Conservation (phyloP, 2,113 vertebrate genomes). For the Otocyon megalotis region DNA sequence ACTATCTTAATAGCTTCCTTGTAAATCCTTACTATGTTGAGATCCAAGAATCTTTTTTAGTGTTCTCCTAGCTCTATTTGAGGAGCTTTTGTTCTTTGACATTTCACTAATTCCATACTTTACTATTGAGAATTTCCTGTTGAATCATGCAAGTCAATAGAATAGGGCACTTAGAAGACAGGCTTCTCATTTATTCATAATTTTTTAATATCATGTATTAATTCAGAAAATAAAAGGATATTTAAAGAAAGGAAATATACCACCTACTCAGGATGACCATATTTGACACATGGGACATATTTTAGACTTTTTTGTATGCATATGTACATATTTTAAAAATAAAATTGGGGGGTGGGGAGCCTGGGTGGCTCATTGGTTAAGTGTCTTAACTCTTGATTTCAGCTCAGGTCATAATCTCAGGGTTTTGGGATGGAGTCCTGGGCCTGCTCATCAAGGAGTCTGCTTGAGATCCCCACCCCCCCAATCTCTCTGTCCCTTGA, state of each 20-base stretch:
- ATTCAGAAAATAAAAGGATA: conserved; percentile 28
- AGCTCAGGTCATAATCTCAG: neutral
- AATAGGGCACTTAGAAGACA: conserved; percentile 31
- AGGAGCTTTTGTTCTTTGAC: conserved; percentile 50
- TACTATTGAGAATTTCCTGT: conserved; percentile 44
- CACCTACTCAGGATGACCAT: neutral
- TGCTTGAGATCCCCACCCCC: neutral
- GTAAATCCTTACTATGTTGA: neutral
- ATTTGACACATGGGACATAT: conserved; percentile 13
- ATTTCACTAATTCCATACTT: conserved; percentile 41
- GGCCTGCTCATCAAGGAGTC: neutral
- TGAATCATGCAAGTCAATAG: conserved; percentile 46
- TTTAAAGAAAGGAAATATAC: conserved; percentile 24
- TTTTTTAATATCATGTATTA: conserved; percentile 20
- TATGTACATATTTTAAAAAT: conserved; percentile 23
- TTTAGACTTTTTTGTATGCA: conserved; percentile 32
- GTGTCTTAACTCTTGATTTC: neutral
- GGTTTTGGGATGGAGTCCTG: neutral
- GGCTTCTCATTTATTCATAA: conserved; percentile 12
- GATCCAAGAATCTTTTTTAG: neutral
- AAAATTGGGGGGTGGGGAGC: neutral
- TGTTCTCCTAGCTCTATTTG: neutral
- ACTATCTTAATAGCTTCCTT: neutral
- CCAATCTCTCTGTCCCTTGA: neutral
- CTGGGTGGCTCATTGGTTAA: neutral